Evolutionary conservation across 2,888 invertebrate species (phyloP).

Genomic region (Sympetrum striolatum): DNA sequence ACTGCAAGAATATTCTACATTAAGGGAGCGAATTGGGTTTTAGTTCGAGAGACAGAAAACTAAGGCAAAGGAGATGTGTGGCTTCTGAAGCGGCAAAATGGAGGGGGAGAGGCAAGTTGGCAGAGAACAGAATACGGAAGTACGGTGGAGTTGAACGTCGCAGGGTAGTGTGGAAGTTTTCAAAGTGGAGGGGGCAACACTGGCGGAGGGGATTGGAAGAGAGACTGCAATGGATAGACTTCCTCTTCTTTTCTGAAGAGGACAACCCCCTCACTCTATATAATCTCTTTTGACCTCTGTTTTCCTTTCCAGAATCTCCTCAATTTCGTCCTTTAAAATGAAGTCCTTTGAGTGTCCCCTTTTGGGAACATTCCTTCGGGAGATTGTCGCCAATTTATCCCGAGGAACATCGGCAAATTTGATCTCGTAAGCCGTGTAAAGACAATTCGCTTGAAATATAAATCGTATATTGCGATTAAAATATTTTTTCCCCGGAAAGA

Average conservation of each 20-base stretch:
- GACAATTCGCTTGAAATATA: too few relatives aligned
- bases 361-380: too few relatives aligned
- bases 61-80: neutral
- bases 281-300: neutral
- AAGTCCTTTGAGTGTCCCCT: too few relatives aligned
- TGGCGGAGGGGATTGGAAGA: neutral
- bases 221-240: neutral
- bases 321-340: neutral
- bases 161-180: neutral
- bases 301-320: neutral
- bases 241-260: constrained; percentile 18
- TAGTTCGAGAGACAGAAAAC: neutral
- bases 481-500: too few relatives aligned
- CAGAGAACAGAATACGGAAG: neutral
- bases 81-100: neutral
- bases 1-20: neutral
- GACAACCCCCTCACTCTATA: neutral
- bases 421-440: too few relatives aligned
- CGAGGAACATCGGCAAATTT: too few relatives aligned
- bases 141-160: neutral
- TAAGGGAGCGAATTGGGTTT: neutral
- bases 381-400: too few relatives aligned
- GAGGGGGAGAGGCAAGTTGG: neutral
- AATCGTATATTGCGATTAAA: too few relatives aligned
- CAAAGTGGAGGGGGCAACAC: neutral